Evolutionary conservation across 2,113 vertebrate genomes (phyloP).

Genomic region (Archocentrus centrarchus): DNA sequence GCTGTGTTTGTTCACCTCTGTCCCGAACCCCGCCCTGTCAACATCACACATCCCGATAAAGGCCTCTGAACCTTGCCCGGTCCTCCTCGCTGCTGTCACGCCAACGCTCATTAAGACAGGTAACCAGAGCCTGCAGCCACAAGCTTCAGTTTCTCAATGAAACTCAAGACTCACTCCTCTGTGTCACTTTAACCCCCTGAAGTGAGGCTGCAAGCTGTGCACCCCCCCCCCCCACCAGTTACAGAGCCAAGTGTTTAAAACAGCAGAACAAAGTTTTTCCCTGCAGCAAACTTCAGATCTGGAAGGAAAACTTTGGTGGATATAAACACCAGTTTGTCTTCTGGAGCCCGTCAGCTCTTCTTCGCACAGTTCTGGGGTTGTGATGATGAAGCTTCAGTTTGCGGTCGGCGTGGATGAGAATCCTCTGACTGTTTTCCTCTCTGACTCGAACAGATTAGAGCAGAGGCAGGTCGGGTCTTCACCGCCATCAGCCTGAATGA

Average conservation of each 20-base stretch:
- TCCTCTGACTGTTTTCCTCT: not conserved
- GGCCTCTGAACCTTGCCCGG: conserved; percentile 53
- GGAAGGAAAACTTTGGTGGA: not conserved
- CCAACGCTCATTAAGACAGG: conserved; percentile 11
- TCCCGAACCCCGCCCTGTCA: not conserved
- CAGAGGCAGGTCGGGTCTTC: conserved; percentile 26
- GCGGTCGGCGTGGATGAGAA: not conserved
- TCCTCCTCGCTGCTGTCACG: not conserved
- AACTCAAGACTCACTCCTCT: conserved; percentile 19
- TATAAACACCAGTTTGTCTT: not conserved
- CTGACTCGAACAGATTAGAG: conserved; percentile 16
- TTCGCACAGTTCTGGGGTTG: not conserved
- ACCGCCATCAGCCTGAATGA: conserved; percentile 45
- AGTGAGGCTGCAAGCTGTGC: not conserved
- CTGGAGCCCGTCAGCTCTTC: not conserved
- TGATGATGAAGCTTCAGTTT: not conserved
- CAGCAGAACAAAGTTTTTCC: not conserved
- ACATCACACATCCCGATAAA: conserved; percentile 46
- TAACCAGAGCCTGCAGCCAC: conserved; percentile 7
- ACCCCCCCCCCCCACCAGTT: not conserved
- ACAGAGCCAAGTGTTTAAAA: not conserved
- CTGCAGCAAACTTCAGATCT: not conserved
- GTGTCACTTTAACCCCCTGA: not conserved
- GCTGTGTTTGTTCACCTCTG: conserved; percentile 23
- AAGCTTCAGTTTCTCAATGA: conserved; percentile 15